A percentile compares a stretch with the other conserved stretches of the same genome.
These are phyloP conservation scores for Centroberyx gerrardi DNA, from an alignment of 2,797 vertebrate species.

Conservation along the genomic window DNA sequence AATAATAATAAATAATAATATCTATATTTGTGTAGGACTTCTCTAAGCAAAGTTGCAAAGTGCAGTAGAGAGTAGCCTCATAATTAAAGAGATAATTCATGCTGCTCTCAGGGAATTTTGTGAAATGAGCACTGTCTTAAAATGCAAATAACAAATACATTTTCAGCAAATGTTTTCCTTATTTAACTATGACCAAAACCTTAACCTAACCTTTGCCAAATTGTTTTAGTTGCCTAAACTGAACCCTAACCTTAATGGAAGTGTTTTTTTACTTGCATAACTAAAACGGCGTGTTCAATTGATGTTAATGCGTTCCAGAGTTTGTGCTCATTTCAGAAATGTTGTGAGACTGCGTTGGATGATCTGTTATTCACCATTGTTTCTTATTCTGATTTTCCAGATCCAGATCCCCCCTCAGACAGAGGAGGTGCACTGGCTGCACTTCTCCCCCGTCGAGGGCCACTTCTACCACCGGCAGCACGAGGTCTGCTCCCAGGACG, in stretches of 20 bases:
- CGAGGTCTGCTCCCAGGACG: constrained; percentile 98
- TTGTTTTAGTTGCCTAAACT: no score
- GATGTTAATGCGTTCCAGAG: no score
- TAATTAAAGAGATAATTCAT: no score
- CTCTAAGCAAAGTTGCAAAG: not conserved
- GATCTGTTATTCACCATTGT: not conserved
- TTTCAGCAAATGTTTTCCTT: no score
- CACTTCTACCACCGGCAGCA: constrained; percentile 99
- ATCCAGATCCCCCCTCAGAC: constrained; percentile 98
- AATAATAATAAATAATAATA: not conserved
- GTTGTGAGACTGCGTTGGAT: not conserved
- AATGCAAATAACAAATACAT: no score
- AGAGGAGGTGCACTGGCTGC: constrained; percentile 96
- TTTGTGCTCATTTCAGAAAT: not conserved
- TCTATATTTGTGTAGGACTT: not conserved
- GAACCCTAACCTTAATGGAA: no score
- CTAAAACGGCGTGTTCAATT: no score
- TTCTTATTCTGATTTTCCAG: constrained; percentile 71
- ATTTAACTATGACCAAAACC: no score
- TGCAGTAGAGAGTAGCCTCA: not conserved
- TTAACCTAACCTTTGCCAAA: no score
- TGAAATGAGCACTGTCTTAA: no score
- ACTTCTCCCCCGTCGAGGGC: constrained; percentile 97
- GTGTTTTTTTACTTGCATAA: no score
- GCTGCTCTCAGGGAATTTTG: no score